Conservation (phyloP, 1,140 invertebrate genomes). For the Pogonognathellus flavescens region DNA sequence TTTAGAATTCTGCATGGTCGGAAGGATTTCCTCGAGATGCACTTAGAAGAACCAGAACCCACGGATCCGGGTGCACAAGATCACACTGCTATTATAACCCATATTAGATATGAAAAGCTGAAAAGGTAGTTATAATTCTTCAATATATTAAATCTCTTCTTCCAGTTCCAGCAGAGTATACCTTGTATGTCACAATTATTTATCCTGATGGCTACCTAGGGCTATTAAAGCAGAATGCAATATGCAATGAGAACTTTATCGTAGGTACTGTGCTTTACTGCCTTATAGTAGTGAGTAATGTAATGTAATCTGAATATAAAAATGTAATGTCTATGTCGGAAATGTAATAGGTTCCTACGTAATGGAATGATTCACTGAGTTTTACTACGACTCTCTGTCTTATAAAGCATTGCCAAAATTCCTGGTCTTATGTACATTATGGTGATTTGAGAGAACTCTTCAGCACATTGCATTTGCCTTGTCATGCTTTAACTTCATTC, state of each 20-base stretch:
- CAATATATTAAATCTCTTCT: neutral
- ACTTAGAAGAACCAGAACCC: neutral
- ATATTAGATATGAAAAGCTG: no score
- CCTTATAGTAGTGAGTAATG: neutral
- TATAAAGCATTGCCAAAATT: constrained; percentile 37
- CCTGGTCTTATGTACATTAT: constrained; percentile 2
- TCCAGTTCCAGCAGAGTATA: neutral
- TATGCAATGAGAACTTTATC: no score
- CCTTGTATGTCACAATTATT: no score
- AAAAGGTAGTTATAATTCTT: no score
- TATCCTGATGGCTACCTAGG: no score
- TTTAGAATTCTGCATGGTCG: constrained; percentile 27
- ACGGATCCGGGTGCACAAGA: neutral
- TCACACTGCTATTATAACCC: neutral
- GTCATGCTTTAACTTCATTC: neutral
- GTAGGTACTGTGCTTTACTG: no score
- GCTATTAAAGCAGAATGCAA: no score
- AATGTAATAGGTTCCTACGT: constrained; percentile 2
- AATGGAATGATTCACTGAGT: constrained; percentile 30
- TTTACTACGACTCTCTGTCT: neutral
- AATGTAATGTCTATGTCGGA: constrained; percentile 44
- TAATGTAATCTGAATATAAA: constrained; percentile 41
- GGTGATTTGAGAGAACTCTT: constrained; percentile 16
- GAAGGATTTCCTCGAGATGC: constrained; percentile 27
- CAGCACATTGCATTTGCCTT: neutral